Conservation (phyloP, 35 echinoderm and acorn worm species). For the Apostichopus californicus region DNA sequence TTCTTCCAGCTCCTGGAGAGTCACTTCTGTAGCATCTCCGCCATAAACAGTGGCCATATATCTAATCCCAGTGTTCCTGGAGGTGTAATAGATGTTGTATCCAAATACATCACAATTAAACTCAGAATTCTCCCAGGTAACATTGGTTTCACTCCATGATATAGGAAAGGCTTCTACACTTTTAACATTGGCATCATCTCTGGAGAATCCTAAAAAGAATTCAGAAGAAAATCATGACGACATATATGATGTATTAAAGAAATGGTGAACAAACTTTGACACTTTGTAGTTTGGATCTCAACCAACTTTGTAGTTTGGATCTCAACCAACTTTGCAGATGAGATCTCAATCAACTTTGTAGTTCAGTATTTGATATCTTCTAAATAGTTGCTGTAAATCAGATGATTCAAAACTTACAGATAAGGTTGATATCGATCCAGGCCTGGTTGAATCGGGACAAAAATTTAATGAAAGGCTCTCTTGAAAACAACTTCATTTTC, state of each 20-base stretch:
- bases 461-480: too few relatives aligned
- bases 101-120: conserved; percentile 45
- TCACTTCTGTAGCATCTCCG: conserved; percentile 16
- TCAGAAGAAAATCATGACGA: background rate
- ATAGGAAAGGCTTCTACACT: background rate
- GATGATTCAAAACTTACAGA: too few relatives aligned
- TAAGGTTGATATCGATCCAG: too few relatives aligned
- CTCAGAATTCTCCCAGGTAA: conserved; percentile 19
- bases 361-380: too few relatives aligned
- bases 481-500: too few relatives aligned
- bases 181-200: conserved; percentile 17
- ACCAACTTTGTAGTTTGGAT: too few relatives aligned
- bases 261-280: too few relatives aligned
- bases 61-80: background rate
- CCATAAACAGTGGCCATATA: conserved; percentile 22
- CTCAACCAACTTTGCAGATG: too few relatives aligned
- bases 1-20: conserved; percentile 9
- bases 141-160: background rate
- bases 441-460: too few relatives aligned
- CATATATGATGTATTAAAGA: background rate
- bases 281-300: too few relatives aligned
- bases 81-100: conserved; percentile 26
- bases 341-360: too few relatives aligned
- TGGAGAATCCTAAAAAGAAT: background rate
- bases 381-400: too few relatives aligned